Evolutionary conservation across 30 jellyfish, hydroid and myxozoan species (phyloP), one percentile per base, ranked within the genome.

Genomic region (Cassiopea andromeda): DNA sequence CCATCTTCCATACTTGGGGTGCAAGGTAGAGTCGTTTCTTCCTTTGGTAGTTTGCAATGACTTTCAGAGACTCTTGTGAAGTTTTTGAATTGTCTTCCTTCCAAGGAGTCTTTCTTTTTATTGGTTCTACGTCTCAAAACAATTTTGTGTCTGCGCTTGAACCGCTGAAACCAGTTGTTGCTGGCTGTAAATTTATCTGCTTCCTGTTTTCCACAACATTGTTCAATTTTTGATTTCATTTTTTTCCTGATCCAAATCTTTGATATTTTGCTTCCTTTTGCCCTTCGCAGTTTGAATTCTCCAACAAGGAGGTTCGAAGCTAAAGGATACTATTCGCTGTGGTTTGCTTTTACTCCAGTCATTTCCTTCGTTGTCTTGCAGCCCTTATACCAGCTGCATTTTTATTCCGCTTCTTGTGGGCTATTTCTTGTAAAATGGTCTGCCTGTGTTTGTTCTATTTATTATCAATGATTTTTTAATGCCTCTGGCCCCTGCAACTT

Each of bases 221-320:
- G 14, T 83, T 75, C 71, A 57, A 57, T 57, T 57, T 57, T 57
- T 57, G 7, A 5, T 5, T 57, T 57, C 13, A 57, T 71, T 74
- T 85, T 85, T 75, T 73, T 85, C 77, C 81, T 66, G 78, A 85
- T 14, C 87, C 93, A 85, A 50, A 85, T 44, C 81, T 85, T 85
- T 73, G 93, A 85, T 60, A 85, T 75, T 64, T 75, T 85, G 16
- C 93, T 73, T 85, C 80, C 93, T 75, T 85, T 85, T 75, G 93
- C 87, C 75, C 93, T 75, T 58, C 93, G 80, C 87, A 85, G 70
- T 47, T 85, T 85, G 67, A 85, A 73, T 73, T 85, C 87, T 45
- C 81, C 76, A 85, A 85, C 87, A 58, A 85, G 78, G 73, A 60
- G 87, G 67, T 49, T 64, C 57, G 82, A 79, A 15, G 93, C 93